Base-by-base conservation (phyloP, 1,140 invertebrate species). In the Pinna nobilis region DNA sequence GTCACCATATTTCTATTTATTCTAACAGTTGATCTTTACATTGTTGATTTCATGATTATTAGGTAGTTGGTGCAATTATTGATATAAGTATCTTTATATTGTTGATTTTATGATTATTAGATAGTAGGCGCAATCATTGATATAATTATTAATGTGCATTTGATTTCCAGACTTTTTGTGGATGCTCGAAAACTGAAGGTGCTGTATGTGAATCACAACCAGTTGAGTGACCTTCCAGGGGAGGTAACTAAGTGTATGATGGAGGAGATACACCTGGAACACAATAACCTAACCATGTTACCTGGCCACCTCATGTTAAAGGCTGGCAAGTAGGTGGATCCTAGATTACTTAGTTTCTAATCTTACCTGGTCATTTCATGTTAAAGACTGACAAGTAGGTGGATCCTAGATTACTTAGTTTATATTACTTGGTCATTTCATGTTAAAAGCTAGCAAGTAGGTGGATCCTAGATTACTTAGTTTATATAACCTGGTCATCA, bases 191-290 rank as follows among this genome's bases (percentile, higher is more conserved):
- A 87, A 60, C 81, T 89, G 47, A 84, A 83, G 72, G 59, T 82
- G 23, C 39, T 89, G 30, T 76, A 80, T 25, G 73, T 81, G 1
- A 82, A 82, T 66, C 88, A 89, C 64, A 89, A 89, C 57, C 60
- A 70, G 4, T 67, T 89, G 44, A 73, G 39, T 5, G 47, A 59
- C 0, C 76, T 89, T 32, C 88, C 88, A 39, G 20, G 44, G 1
- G 77, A 84, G 23, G 77, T 87, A n/a, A 71, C 73, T 3, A 80
- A 82, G 37, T 68, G 72, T 39, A 61, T 79, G 30, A 44, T 87
- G 9, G 87, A 88, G 68, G 85, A 88, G 50, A 50, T 88, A 5
- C 79, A 86, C 51, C 66, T 89, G 3, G 81, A 88, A 30, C 82
- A 88, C 69, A 89, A 89, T 65, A 59, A 74, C 1, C 71, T 89